Base-by-base conservation (phyloP, 2,113 vertebrate species). In the Trematomus loennbergii region DNA sequence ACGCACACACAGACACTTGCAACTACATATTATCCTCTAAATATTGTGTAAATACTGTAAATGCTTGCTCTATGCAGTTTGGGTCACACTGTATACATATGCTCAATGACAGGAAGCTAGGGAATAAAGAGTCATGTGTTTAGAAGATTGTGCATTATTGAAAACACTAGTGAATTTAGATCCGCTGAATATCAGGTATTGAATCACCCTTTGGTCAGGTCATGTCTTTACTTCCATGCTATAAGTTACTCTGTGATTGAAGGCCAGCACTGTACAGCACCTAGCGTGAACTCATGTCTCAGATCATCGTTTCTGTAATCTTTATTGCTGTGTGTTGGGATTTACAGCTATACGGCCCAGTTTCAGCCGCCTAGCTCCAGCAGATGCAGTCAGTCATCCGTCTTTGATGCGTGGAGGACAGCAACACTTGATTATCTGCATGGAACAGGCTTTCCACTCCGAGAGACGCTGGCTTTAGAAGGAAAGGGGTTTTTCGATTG, bases 371-470 rank as follows among this genome's bases (percentile, higher is more conserved):
- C 57, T n/a, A 18, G 64, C 77, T 86, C 25, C 72, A 54, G 61
- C 66, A 52, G 69, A 78, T 76, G 59, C 61, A 71, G 52, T 61
- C 64, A 63, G 54, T 40, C 58, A 36, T 77, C 65, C 66, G 22
- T 62, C 61, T 83, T 60, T 88, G 85, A 83, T 87, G 60, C 40
- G 18, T 74, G 25, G 54, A 67, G 79, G 33, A 70, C 48, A 49
- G 55, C 22, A 61, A 50, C 73, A 57, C 63, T 69, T 62, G 66
- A 75, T 79, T 83, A 88, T 85, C 84, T 83, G 63, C 65, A 82
- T 48, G 43, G 73, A 86, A 33, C 70, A 82, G 78, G 69, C 66
- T 46, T 83, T 78, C 83, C 52, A 75, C 68, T 75, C 63, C 68
- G 63, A 78, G 50, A 81, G 58, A 57, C 66, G 46, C 53, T 75